phyloP scores from a whole-genome alignment of 2,888 invertebrate genomes.

The Tinea semifulvella region DNA sequence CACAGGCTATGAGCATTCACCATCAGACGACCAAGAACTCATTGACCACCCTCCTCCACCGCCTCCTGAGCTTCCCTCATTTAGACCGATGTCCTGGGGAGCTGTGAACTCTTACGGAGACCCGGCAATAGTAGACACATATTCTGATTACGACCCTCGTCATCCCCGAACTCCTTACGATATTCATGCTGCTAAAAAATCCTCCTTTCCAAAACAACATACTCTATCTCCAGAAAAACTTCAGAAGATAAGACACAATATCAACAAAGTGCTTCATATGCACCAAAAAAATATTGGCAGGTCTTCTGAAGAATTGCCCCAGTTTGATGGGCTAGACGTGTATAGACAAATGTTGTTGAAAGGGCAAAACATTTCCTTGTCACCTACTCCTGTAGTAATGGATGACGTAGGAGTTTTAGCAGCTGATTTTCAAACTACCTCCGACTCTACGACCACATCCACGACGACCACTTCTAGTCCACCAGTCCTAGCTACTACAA shows the following conservation, averaged over 20 bases:
- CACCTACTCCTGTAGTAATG: constrained; percentile 46
- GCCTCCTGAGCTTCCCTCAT: constrained; percentile 32
- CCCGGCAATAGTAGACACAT: constrained; percentile 43
- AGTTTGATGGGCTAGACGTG: constrained; percentile 34
- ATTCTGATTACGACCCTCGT: constrained; percentile 40
- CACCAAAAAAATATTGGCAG: constrained; percentile 35
- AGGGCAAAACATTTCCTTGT: constrained; percentile 29
- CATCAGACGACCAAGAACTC: constrained; percentile 19
- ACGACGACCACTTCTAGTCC: constrained; percentile 22
- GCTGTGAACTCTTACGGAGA: constrained; percentile 55
- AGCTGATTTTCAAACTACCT: constrained; percentile 41
- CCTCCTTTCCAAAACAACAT: constrained; percentile 26
- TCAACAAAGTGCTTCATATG: constrained; percentile 43
- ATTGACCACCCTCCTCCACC: constrained; percentile 44
- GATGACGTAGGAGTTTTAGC: constrained; percentile 55
- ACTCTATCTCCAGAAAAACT: constrained; percentile 47
- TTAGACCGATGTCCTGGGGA: constrained; percentile 48
- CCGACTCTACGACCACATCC: constrained; percentile 19
- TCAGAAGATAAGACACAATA: constrained; percentile 47
- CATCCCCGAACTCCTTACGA: constrained; percentile 36
- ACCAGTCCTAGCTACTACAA: constrained; percentile 29
- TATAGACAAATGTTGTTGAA: constrained; percentile 38
- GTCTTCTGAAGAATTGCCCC: constrained; percentile 42
- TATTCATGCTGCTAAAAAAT: constrained; percentile 36
- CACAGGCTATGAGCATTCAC: constrained; percentile 16